These are phyloP conservation scores for Mesocricetus auratus DNA, from an alignment of 2,113 vertebrate species.

Conservation along the genomic window DNA sequence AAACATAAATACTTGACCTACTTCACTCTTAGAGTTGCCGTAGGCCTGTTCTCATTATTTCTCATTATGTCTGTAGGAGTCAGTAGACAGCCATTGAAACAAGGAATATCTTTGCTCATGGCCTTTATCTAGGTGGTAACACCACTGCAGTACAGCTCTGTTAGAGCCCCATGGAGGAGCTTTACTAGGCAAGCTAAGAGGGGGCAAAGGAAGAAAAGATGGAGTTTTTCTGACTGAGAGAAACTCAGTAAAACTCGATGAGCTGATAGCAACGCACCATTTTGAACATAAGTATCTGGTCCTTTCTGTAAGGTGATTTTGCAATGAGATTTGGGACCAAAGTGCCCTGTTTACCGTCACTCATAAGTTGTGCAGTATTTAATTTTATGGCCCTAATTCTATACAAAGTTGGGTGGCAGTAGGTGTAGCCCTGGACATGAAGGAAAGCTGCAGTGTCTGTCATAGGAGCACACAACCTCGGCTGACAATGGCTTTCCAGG, in stretches of 20 bases:
- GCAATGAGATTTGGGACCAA: neutral
- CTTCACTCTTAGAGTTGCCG: neutral
- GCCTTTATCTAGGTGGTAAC: neutral
- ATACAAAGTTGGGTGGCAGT: neutral
- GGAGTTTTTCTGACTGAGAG: constrained; percentile 8
- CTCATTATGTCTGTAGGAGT: neutral
- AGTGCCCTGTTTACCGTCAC: neutral
- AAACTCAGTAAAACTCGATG: neutral
- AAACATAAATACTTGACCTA: neutral
- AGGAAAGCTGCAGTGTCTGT: neutral
- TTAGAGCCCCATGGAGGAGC: neutral
- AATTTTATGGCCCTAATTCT: neutral
- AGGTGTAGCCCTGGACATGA: neutral
- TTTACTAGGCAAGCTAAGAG: neutral
- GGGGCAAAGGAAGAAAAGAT: neutral
- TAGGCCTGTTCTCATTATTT: neutral
- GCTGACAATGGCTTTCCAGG: neutral
- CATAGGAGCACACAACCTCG: neutral
- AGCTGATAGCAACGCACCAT: neutral
- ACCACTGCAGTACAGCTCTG: neutral
- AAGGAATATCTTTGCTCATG: neutral
- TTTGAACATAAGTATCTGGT: constrained; percentile 19
- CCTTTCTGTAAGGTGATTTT: constrained; percentile 13
- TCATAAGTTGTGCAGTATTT: neutral
- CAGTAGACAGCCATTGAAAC: neutral